Evolutionary conservation across 1,140 invertebrate species (phyloP).

Genomic region (Luehdorfia chinensis): DNA sequence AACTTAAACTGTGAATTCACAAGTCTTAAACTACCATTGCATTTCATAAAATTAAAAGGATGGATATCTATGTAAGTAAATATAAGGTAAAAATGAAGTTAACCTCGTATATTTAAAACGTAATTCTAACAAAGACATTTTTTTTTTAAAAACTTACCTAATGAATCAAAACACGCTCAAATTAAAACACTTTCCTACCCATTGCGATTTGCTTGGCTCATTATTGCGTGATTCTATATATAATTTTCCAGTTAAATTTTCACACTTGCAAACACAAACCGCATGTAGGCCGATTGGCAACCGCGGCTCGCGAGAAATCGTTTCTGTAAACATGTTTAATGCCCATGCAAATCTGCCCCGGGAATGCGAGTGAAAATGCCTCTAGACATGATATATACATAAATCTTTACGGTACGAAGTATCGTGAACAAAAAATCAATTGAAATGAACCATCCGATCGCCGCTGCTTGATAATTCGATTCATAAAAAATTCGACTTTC

Average conservation of each 20-base stretch:
- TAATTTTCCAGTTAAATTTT: conserved; percentile 29
- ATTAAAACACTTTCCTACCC: no score
- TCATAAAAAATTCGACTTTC: conserved; percentile 1
- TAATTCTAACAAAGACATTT: no score
- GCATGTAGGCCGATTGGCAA: conserved; percentile 40
- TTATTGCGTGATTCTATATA: neutral
- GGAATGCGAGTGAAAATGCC: conserved; percentile 52
- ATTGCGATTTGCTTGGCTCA: conserved; percentile 4
- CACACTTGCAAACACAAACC: conserved; percentile 28
- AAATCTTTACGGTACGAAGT: conserved; percentile 19
- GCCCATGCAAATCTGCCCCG: conserved; percentile 45
- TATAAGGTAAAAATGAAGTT: no score
- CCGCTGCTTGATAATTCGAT: neutral
- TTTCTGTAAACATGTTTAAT: conserved; percentile 51
- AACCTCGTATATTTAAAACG: no score
- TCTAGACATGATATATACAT: conserved; percentile 25
- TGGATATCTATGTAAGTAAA: no score
- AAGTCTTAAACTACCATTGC: no score
- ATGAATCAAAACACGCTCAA: no score
- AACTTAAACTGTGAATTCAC: no score
- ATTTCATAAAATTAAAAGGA: no score
- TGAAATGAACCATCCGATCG: neutral
- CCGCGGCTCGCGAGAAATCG: conserved; percentile 47
- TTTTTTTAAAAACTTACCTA: no score
- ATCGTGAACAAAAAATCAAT: neutral